Evolutionary conservation across 2,888 invertebrate species (phyloP).

Genomic region (Margaritifera margaritifera): DNA sequence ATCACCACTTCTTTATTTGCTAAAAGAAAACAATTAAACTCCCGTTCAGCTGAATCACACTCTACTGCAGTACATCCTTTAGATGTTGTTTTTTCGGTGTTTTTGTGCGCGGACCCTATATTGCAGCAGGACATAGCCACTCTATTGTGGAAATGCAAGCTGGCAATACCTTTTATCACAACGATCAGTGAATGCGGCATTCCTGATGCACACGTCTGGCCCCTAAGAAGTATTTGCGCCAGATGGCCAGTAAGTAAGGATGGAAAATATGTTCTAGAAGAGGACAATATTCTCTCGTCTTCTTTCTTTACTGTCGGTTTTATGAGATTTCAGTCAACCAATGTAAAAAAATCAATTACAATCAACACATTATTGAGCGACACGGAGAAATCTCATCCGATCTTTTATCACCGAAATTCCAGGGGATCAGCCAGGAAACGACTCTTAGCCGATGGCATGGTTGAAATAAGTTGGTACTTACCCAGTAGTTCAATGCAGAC

Average conservation of each 20-base stretch:
- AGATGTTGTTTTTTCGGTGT: constrained; percentile 8
- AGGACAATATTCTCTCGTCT: not conserved
- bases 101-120: constrained; percentile 13
- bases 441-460: constrained; percentile 1
- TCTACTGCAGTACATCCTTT: constrained; percentile 6
- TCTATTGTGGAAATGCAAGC: constrained; percentile 15
- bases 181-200: not conserved
- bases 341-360: constrained; percentile 4
- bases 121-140: constrained; percentile 9
- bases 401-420: constrained; percentile 13
- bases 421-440: constrained; percentile 5
- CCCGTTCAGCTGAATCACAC: too few relatives aligned
- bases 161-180: constrained; percentile 8
- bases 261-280: not conserved
- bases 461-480: constrained; percentile 15
- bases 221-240: not conserved
- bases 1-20: too few relatives aligned
- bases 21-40: too few relatives aligned
- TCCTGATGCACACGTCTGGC: not conserved
- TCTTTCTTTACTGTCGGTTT: constrained; percentile 1
- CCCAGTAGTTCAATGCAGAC: not conserved
- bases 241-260: too few relatives aligned
- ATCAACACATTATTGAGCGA: constrained; percentile 7
- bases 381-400: constrained; percentile 9
- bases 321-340: constrained; percentile 3